These are phyloP conservation scores for Tauraco erythrolophus DNA, from an alignment of 2,113 vertebrate genomes.

Conservation along the genomic window DNA sequence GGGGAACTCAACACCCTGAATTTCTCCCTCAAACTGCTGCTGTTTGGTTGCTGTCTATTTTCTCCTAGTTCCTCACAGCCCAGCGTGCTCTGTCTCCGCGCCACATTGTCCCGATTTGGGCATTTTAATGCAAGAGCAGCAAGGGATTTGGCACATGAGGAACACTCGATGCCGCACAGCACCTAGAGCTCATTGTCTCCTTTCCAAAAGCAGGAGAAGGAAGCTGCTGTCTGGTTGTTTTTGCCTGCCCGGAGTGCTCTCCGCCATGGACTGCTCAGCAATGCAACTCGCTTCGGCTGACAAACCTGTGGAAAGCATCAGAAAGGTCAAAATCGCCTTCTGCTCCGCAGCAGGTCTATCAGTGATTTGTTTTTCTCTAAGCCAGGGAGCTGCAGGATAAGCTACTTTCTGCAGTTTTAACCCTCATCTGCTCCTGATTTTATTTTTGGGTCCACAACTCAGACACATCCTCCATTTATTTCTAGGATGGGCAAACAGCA, in stretches of 20 bases:
- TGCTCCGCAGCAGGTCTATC: neutral
- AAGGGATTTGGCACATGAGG: rapidly evolving
- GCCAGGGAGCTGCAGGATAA: neutral
- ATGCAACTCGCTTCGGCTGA: neutral
- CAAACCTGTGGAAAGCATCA: neutral
- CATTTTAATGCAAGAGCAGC: neutral
- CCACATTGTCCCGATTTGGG: neutral
- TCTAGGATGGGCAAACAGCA: rapidly evolving
- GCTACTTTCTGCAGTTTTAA: neutral
- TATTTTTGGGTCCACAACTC: neutral
- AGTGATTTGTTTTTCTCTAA: neutral
- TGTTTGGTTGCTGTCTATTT: rapidly evolving
- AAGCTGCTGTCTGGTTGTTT: neutral
- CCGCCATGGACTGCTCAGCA: neutral
- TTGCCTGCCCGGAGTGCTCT: neutral
- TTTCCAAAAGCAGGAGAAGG: neutral
- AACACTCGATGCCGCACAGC: rapidly evolving
- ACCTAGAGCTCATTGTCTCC: neutral
- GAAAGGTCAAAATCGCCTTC: neutral
- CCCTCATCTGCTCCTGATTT: neutral
- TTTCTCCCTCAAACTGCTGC: neutral
- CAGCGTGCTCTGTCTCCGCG: rapidly evolving
- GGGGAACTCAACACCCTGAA: neutral
- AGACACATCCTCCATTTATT: neutral
- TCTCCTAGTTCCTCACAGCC: neutral